Evolutionary conservation across 2,797 vertebrate species (phyloP), one percentile per base, ranked within the genome.

Genomic region (Morus bassanus): DNA sequence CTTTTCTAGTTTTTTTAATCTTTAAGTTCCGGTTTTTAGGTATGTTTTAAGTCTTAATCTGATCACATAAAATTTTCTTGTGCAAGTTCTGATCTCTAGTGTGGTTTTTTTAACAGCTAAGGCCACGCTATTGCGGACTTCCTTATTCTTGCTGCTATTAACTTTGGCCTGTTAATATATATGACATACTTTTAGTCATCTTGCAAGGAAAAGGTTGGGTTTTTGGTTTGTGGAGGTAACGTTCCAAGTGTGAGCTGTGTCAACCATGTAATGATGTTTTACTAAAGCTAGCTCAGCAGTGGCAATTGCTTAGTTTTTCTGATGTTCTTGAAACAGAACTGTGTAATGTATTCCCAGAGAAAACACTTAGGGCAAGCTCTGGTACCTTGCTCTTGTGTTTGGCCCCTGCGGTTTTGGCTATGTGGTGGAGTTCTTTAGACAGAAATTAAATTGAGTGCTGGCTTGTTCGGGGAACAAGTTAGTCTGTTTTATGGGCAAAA

Each of bases 131-230:
- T 31, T 37, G 61, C 2, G 0, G 31, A 48, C 13, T 48, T 65
- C 5, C 18, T 46, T 57, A 7, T 53, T 59, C 30, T 25, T 53
- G 59, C 35, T 46, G 39, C 45, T 25, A 0, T 45, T 35, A 53
- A 33, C 18, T 28, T 39, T 11, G 23, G 33, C 30, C 54, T n/a
- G 17, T 37, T 69, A 39, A 31, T 1, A 0, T 30, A 6, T 5
- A 3, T 23, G 21, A 28, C 9, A 2, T 30, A 27, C 4, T 51
- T 79, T 8, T 4, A 51, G 57, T 60, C 12, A 9, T 4, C 14
- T 65, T 25, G 18, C 24, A 56, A 56, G 65, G 59, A 31, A 25
- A 10, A 45, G 24, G 35, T n/a, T 18, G 48, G 17, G 10, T 3
- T 11, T 43, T 45, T 31, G 16, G 13, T 33, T 63, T 41, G 33